Conservation (phyloP, 2,113 vertebrate species). For the Vireo altiloquus region DNA sequence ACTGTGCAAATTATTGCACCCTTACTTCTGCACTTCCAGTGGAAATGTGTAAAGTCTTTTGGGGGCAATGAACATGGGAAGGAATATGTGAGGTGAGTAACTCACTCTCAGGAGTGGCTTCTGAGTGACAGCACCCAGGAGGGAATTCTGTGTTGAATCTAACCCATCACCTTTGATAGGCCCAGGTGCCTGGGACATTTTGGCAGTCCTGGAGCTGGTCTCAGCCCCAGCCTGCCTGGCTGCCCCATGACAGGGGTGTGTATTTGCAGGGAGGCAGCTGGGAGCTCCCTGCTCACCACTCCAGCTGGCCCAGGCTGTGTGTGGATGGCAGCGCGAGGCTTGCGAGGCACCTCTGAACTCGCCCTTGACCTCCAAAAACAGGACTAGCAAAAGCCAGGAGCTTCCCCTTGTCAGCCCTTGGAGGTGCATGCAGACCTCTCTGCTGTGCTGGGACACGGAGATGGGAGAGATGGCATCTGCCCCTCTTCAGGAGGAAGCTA, state of each 20-base stretch:
- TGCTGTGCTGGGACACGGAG: background rate
- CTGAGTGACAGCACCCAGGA: background rate
- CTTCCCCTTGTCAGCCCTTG: background rate
- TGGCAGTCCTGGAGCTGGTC: background rate
- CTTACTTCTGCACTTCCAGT: background rate
- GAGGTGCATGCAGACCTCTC: background rate
- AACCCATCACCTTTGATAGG: background rate
- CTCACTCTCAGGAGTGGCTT: background rate
- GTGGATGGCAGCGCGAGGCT: background rate
- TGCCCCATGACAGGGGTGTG: accelerated
- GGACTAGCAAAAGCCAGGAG: background rate
- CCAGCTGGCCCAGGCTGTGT: background rate
- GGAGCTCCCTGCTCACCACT: background rate
- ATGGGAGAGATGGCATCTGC: background rate
- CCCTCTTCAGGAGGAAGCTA: background rate
- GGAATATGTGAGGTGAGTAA: background rate
- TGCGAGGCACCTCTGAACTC: background rate
- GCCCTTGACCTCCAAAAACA: background rate
- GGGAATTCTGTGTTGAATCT: background rate
- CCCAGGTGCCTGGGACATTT: no score
- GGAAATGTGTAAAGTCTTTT: no score
- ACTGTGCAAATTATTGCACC: no score
- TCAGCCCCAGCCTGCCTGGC: background rate
- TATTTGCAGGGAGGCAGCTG: background rate
- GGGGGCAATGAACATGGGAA: background rate